A percentile compares a stretch with the other conserved stretches of the same genome.
Conservation (phyloP, 2,888 invertebrate genomes). For the Caenorhabditis sp. region DNA sequence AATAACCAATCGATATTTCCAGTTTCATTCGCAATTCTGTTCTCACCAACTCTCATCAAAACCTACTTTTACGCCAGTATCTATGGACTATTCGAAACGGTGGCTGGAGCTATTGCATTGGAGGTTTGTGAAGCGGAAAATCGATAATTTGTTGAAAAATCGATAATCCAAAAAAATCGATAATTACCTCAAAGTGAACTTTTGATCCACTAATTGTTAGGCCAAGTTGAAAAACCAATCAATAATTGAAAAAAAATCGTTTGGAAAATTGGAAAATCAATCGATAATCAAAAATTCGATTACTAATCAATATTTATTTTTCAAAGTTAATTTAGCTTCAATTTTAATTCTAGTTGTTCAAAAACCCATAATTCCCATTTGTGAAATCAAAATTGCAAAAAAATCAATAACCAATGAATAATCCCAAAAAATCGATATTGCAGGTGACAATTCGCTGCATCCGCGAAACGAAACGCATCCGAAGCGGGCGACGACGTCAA, state of each 20-base stretch:
- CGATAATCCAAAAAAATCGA: neutral
- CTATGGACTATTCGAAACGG: slow-evolving; percentile 68
- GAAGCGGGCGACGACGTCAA: slow-evolving; percentile 58
- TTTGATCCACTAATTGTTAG: too few species aligned
- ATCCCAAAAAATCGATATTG: neutral
- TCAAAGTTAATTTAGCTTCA: too few species aligned
- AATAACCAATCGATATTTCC: slow-evolving; percentile 13
- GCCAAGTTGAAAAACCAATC: too few species aligned
- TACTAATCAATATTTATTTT: too few species aligned
- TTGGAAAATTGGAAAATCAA: too few species aligned
- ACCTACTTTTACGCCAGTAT: slow-evolving; percentile 70
- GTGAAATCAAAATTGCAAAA: too few species aligned
- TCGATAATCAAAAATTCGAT: too few species aligned
- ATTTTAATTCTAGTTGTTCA: too few species aligned
- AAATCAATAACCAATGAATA: neutral
- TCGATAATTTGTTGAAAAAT: slow-evolving; percentile 4
- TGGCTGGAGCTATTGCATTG: slow-evolving; percentile 67
- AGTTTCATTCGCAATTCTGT: slow-evolving; percentile 69
- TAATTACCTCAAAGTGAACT: too few species aligned
- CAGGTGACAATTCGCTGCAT: slow-evolving; percentile 62
- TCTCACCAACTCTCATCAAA: slow-evolving; percentile 69
- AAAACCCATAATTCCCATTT: too few species aligned
- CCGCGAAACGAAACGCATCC: slow-evolving; percentile 57
- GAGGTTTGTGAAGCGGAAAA: slow-evolving; percentile 53
- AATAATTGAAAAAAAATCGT: too few species aligned